These are phyloP conservation scores for Coregonus suidteri DNA, from an alignment of 2,797 vertebrate species.

Conservation along the genomic window DNA sequence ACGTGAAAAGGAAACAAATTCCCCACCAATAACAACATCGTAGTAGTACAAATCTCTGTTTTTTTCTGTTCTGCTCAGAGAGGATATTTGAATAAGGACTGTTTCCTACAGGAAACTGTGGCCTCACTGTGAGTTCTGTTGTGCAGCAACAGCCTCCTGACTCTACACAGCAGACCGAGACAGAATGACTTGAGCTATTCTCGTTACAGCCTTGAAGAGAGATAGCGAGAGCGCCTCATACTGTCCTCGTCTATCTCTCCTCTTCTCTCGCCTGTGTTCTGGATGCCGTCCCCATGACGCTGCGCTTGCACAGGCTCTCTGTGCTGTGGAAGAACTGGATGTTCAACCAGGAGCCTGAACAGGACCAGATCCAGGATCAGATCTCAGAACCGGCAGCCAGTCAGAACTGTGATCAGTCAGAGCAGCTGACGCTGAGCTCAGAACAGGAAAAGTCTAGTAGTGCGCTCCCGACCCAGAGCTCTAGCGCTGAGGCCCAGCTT, in stretches of 20 bases:
- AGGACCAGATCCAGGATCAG: background rate
- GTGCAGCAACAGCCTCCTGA: slow-evolving; percentile 40
- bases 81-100: slow-evolving; percentile 74
- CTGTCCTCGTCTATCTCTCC: slow-evolving; percentile 18
- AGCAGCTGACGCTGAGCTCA: background rate
- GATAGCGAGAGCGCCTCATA: background rate
- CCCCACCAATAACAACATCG: slow-evolving; percentile 22
- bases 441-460: background rate
- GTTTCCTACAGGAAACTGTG: slow-evolving; percentile 87
- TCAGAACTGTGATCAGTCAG: no score
- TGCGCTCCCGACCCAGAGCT: no score
- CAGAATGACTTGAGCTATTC: slow-evolving; percentile 11
- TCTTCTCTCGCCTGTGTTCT: slow-evolving; percentile 56
- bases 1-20: slow-evolving; percentile 54
- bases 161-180: slow-evolving; percentile 2
- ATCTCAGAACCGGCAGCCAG: no score
- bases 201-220: background rate
- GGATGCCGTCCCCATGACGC: slow-evolving; percentile 72
- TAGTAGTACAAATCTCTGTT: slow-evolving; percentile 11
- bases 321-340: slow-evolving; percentile 87
- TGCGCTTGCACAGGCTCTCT: slow-evolving; percentile 82
- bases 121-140: slow-evolving; percentile 69
- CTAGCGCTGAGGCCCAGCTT: slow-evolving; percentile 29
- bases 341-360: slow-evolving; percentile 84
- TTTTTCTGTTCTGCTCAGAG: slow-evolving; percentile 23